These are phyloP conservation scores for Pararge aegeria DNA, from an alignment of 1,140 invertebrate genomes.

Conservation along the genomic window DNA sequence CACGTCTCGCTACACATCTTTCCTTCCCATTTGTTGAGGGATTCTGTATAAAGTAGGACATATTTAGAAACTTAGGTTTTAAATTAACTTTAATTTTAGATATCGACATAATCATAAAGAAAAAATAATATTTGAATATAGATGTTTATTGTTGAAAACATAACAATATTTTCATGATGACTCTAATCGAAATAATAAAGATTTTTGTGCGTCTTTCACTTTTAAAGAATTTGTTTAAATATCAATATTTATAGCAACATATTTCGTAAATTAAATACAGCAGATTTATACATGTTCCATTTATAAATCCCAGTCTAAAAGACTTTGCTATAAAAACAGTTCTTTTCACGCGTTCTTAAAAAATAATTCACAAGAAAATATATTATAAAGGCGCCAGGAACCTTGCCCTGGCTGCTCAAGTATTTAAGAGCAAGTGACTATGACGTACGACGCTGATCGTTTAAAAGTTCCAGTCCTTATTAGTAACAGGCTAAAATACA, in stretches of 20 bases:
- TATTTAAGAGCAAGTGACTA: conserved; percentile 19
- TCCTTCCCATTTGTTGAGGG: too few relatives aligned
- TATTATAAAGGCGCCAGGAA: conserved; percentile 15
- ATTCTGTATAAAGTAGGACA: too few relatives aligned
- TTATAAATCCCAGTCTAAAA: neutral
- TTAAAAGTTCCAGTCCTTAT: neutral
- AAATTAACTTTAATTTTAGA: too few relatives aligned
- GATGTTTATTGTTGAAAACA: too few relatives aligned
- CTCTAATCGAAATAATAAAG: too few relatives aligned
- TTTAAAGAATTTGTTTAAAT: neutral
- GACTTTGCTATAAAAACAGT: conserved; percentile 12
- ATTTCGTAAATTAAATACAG: neutral
- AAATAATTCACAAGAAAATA: conserved; percentile 20
- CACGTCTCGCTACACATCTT: too few relatives aligned
- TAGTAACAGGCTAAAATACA: neutral
- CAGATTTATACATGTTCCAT: neutral
- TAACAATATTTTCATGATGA: too few relatives aligned
- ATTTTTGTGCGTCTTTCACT: too few relatives aligned
- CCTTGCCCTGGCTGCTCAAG: conserved; percentile 11
- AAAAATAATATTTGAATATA: too few relatives aligned
- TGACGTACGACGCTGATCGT: conserved; percentile 3
- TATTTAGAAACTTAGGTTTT: too few relatives aligned
- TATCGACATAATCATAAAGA: too few relatives aligned
- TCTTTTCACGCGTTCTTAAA: conserved; percentile 14
- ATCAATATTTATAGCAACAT: neutral